Evolutionary conservation across 2,113 vertebrate genomes (phyloP), one percentile per base, ranked within the genome.

Genomic region (Pterophyllum scalare): DNA sequence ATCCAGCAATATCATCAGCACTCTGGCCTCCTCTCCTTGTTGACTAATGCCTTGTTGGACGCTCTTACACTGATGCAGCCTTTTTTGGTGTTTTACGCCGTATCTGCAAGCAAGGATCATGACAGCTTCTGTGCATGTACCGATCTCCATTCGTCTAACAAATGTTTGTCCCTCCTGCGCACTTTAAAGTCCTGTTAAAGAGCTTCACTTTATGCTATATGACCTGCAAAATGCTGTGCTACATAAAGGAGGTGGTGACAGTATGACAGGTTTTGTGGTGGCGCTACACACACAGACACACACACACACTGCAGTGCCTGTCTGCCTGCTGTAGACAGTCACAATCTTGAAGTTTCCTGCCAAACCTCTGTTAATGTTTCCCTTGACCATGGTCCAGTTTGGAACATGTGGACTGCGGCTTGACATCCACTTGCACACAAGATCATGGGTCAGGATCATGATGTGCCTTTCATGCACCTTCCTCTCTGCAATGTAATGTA

Each of bases 301-400:
- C 14, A 33, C 24, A 38, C 43, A 75, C n/a, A 65, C 26, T 49
- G 46, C 20, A 57, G 60, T 81, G 78, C 26, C 65, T 70, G 65
- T 86, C 57, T 81, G 75, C 79, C 72, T 67, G 87, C 86, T 75
- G 77, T 78, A 87, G 84, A 85, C 87, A 84, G 87, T 88, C 91
- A 79, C 88, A 85, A 65, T 89, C 83, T 85, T 78, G 64, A 82
- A 77, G 58, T 85, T 85, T 89, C 83, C 64, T 87, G 91, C 93
- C 93, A 94, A 90, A 89, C 87, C 83, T 80, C 84, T 76, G 87
- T 88, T 90, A 86, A 91, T 93, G 88, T 94, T 94, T 90, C 78
- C 93, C 80, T 94, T 93, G 93, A 92, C 83, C 61, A 33, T 59
- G 1, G 81, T 92, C 93, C 92, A 94, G 91, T 84, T 87, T 89